These are phyloP conservation scores for Tamias sibiricus DNA, from an alignment of 2,113 vertebrate genomes.

Conservation along the genomic window DNA sequence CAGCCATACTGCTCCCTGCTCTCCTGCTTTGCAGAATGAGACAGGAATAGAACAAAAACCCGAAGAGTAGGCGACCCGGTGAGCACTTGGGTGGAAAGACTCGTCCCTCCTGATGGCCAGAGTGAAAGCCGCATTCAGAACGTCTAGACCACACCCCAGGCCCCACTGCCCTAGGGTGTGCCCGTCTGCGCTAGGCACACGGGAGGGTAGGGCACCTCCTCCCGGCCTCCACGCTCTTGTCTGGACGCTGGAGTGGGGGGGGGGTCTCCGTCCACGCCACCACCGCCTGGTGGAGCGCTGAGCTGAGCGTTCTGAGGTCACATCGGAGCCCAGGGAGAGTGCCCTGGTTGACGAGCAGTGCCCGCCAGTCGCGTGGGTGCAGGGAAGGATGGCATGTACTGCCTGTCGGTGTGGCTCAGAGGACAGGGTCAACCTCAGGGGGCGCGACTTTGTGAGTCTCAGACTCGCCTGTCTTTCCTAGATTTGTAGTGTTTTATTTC, in stretches of 20 bases:
- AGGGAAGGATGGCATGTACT: fast-evolving
- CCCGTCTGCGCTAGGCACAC: neutral
- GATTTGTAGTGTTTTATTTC: neutral
- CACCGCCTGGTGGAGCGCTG: neutral
- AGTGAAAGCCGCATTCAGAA: neutral
- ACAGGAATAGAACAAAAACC: neutral
- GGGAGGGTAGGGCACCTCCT: too few species aligned
- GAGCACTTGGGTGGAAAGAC: neutral
- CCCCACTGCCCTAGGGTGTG: too few species aligned
- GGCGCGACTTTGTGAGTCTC: neutral
- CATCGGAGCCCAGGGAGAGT: neutral
- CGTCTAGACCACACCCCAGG: neutral
- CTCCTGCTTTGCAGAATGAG: neutral
- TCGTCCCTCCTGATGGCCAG: neutral
- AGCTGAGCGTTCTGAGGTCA: neutral
- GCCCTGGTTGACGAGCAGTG: fast-evolving
- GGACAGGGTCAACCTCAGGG: neutral
- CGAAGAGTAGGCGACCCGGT: neutral
- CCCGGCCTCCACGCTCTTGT: neutral
- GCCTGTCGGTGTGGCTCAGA: fast-evolving
- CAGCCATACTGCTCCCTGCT: neutral
- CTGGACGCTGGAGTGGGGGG: neutral
- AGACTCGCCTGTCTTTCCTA: neutral
- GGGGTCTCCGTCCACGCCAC: fast-evolving
- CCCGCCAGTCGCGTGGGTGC: too few species aligned